Conservation (phyloP, 92 coral and sea anemone species). For the Bergia sp. region DNA sequence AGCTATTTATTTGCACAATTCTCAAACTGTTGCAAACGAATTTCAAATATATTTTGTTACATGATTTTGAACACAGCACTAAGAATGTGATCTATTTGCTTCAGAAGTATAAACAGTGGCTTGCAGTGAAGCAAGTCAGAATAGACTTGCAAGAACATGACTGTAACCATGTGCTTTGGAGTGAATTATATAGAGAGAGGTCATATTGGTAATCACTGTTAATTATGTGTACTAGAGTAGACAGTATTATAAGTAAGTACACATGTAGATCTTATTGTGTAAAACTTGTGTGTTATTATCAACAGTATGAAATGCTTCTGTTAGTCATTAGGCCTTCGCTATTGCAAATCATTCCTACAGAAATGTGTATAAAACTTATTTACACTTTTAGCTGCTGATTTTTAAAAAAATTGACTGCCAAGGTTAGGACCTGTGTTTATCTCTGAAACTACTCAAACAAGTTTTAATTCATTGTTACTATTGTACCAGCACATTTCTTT, state of each 20-base stretch:
- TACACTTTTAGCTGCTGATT: too few species aligned
- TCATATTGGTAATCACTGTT: neutral
- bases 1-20: neutral
- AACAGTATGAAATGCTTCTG: too few species aligned
- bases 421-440: neutral
- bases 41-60: neutral
- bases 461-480: neutral
- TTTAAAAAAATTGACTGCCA: neutral
- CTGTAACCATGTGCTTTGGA: neutral
- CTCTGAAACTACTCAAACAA: neutral
- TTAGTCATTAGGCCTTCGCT: too few species aligned
- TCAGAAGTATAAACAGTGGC: neutral
- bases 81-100: neutral
- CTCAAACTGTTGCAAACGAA: neutral
- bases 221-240: neutral
- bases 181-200: neutral
- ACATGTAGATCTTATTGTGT: too few species aligned
- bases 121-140: neutral
- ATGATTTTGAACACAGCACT: neutral
- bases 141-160: too few species aligned
- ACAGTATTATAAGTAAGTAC: too few species aligned
- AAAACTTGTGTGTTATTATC: too few species aligned
- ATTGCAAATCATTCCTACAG: too few species aligned
- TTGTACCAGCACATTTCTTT: neutral
- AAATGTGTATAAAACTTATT: too few species aligned